phyloP scores from a whole-genome alignment of 1,140 invertebrate genomes.

The Hyles euphorbiae region DNA sequence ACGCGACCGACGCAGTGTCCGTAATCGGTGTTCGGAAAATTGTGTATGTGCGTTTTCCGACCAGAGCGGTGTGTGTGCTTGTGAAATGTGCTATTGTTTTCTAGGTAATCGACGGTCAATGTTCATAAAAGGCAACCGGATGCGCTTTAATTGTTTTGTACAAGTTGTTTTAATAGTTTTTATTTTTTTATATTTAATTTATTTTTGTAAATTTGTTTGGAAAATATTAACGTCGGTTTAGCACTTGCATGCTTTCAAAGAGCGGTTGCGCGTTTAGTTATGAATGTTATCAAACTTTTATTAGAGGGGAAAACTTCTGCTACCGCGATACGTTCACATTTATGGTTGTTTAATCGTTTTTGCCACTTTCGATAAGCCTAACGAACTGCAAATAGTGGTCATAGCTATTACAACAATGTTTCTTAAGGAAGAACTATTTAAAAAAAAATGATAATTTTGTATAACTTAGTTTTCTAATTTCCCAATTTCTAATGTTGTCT shows the following conservation, averaged over 20 bases:
- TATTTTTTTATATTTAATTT: slow-evolving; percentile 21
- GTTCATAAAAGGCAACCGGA: slow-evolving; percentile 50
- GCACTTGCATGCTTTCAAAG: neutral
- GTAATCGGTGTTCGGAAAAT: slow-evolving; percentile 72
- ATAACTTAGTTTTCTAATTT: neutral
- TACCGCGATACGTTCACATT: slow-evolving; percentile 40
- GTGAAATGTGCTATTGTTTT: slow-evolving; percentile 74
- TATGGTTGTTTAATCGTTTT: slow-evolving; percentile 63
- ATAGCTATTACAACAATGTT: no score
- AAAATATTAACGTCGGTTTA: neutral
- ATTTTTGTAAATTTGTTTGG: slow-evolving; percentile 30
- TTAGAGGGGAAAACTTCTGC: slow-evolving; percentile 34
- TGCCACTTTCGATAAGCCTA: slow-evolving; percentile 56
- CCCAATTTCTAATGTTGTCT: no score
- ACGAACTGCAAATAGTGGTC: slow-evolving; percentile 29
- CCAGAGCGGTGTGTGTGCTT: slow-evolving; percentile 68
- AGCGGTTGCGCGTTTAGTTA: neutral
- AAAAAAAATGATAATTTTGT: neutral
- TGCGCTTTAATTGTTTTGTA: slow-evolving; percentile 19
- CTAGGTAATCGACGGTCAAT: slow-evolving; percentile 63
- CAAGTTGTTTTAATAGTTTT: neutral
- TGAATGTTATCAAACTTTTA: slow-evolving; percentile 32
- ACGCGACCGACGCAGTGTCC: slow-evolving; percentile 69
- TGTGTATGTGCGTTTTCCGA: slow-evolving; percentile 74
- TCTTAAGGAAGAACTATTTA: neutral